phyloP scores from a whole-genome alignment of 2,113 vertebrate species.

The Genyomyrus donnyi region DNA sequence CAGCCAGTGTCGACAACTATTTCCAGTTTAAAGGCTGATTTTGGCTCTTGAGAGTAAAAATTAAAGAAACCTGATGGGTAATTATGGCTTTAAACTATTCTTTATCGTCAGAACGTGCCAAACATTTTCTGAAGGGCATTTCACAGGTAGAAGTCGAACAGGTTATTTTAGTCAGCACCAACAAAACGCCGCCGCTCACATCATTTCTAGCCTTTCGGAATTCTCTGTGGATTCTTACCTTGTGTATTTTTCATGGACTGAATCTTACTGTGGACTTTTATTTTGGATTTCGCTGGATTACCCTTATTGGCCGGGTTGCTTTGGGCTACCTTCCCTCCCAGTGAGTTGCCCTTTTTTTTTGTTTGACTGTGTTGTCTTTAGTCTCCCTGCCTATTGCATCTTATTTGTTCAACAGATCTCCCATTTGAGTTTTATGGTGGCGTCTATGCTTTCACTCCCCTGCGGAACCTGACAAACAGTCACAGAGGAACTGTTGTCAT shows the following conservation, averaged over 20 bases:
- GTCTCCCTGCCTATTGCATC: neutral
- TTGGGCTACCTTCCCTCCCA: neutral
- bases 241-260: neutral
- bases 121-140: neutral
- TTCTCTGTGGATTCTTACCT: neutral
- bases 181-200: neutral
- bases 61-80: no score
- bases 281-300: neutral
- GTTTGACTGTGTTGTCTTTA: neutral
- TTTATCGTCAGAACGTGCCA: neutral
- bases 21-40: no score
- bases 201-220: neutral
- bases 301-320: neutral
- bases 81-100: neutral
- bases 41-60: no score
- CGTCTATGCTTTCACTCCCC: no score
- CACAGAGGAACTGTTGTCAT: no score
- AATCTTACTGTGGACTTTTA: neutral
- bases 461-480: no score
- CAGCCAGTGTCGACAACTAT: no score
- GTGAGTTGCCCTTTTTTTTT: neutral
- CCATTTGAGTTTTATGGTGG: no score
- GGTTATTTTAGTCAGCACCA: no score
- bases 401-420: no score
- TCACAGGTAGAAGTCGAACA: neutral